A percentile compares a stretch with the other conserved stretches of the same genome.
phyloP scores from a whole-genome alignment of 2,888 invertebrate genomes.

The Brachypterus glaber region DNA sequence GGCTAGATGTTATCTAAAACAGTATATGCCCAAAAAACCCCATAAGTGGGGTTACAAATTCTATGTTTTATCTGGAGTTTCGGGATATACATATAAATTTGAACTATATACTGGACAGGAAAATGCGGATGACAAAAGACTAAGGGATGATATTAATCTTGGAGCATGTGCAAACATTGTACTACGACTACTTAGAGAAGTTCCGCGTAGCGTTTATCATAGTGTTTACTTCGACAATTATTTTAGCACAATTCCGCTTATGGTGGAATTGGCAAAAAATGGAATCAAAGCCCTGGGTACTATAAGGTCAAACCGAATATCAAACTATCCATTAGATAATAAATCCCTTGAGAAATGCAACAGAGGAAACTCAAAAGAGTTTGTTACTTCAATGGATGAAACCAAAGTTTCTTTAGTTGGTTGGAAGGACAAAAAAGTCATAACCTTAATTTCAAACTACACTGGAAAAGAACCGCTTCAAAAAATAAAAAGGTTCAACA shows the following conservation, averaged over 20 bases:
- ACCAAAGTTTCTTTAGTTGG: constrained; percentile 12
- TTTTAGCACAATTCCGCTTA: constrained; percentile 25
- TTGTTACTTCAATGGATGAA: constrained; percentile 21
- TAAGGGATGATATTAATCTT: constrained; percentile 25
- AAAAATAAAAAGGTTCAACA: constrained; percentile 8
- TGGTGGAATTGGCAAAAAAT: constrained; percentile 22
- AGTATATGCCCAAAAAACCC: constrained; percentile 33
- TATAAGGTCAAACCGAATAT: constrained; percentile 27
- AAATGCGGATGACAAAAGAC: constrained; percentile 18
- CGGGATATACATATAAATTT: constrained; percentile 29
- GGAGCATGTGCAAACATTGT: constrained; percentile 30
- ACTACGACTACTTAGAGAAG: constrained; percentile 25
- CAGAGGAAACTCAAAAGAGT: constrained; percentile 24
- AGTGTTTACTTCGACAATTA: constrained; percentile 31
- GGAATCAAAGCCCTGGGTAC: constrained; percentile 30
- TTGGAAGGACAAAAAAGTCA: constrained; percentile 9
- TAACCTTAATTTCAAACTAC: background rate
- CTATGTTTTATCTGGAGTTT: constrained; percentile 25
- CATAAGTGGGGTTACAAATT: constrained; percentile 33
- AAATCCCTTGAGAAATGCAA: constrained; percentile 22
- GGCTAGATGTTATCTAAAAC: constrained; percentile 21
- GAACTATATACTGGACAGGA: constrained; percentile 29
- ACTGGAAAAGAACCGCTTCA: background rate
- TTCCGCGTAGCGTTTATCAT: constrained; percentile 27
- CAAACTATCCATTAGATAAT: constrained; percentile 30